Evolutionary conservation across 2,113 vertebrate genomes (phyloP).

Genomic region (Todiramphus saurophagus): DNA sequence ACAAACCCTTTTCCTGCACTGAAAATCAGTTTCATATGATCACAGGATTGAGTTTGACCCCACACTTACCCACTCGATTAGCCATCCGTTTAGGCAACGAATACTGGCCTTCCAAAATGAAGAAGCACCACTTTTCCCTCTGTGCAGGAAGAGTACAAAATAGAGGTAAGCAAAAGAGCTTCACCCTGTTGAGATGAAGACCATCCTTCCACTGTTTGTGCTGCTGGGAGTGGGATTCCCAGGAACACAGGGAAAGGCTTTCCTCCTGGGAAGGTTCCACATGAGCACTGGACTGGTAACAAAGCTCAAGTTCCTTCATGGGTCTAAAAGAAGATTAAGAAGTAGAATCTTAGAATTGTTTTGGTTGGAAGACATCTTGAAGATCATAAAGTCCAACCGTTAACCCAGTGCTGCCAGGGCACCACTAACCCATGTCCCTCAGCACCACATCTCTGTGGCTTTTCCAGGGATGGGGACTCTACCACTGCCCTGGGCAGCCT

Average conservation of each 20-base stretch:
- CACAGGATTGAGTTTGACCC: background rate
- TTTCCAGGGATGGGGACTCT: background rate
- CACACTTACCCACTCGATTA: background rate
- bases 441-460: background rate
- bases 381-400: background rate
- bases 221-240: background rate
- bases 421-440: background rate
- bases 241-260: background rate
- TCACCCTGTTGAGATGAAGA: background rate
- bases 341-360: background rate
- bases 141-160: background rate
- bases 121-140: background rate
- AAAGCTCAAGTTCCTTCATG: background rate
- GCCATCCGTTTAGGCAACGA: background rate
- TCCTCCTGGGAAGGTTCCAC: background rate
- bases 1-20: background rate
- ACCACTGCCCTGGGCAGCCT: background rate
- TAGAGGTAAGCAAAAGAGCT: background rate
- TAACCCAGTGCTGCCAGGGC: background rate
- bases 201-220: accelerated
- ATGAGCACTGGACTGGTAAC: background rate
- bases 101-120: background rate
- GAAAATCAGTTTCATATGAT: background rate
- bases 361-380: background rate
- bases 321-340: background rate